Conservation (phyloP, 2,888 invertebrate species). For the Eucriotettix oculatus region DNA sequence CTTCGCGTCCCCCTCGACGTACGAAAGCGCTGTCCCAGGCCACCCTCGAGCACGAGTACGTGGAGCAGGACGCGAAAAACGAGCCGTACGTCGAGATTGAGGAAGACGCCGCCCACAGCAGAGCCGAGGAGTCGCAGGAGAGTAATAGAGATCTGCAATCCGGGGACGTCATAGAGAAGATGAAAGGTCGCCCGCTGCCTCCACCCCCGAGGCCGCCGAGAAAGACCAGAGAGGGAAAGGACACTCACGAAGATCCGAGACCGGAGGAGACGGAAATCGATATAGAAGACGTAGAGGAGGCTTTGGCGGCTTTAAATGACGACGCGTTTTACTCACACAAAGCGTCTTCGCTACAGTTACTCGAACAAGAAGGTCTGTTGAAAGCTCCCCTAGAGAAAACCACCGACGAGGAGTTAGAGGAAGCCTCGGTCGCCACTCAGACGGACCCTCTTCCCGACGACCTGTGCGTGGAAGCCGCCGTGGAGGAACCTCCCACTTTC, state of each 20-base stretch:
- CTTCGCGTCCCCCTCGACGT: constrained; percentile 40
- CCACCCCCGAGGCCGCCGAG: constrained; percentile 74
- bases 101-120: constrained; percentile 2
- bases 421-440: constrained; percentile 66
- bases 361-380: constrained; percentile 11
- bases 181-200: constrained; percentile 72
- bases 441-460: constrained; percentile 73
- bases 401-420: constrained; percentile 20
- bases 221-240: constrained; percentile 29
- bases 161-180: constrained; percentile 60
- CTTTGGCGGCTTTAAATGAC: constrained; percentile 9
- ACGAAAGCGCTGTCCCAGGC: constrained; percentile 21
- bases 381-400: constrained; percentile 6
- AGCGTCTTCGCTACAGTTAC: constrained; percentile 12
- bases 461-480: constrained; percentile 38
- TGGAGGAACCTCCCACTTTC: constrained; percentile 2
- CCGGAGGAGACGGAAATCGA: constrained; percentile 8
- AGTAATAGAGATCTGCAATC: constrained; percentile 41
- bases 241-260: constrained; percentile 14
- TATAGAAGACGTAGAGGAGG: neutral
- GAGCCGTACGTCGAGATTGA: constrained; percentile 9
- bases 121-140: constrained; percentile 1
- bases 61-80: neutral
- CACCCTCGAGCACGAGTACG: neutral
- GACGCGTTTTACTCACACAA: constrained; percentile 14